These are phyloP conservation scores for Yponomeuta plumbellus DNA, from an alignment of 2,888 invertebrate species.

Conservation along the genomic window DNA sequence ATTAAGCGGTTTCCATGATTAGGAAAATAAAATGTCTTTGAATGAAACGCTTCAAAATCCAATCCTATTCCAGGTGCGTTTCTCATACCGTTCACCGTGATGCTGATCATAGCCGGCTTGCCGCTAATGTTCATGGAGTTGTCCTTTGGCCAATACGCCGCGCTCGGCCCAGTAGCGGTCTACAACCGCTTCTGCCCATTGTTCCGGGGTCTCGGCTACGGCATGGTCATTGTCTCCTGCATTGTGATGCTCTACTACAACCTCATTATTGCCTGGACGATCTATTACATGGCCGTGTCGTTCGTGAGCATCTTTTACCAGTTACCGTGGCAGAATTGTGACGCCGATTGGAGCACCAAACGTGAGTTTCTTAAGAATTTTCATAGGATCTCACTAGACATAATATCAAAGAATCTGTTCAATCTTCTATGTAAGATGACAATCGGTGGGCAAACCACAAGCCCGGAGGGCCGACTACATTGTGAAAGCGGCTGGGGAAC, in stretches of 20 bases:
- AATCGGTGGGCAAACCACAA: no score
- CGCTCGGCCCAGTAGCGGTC: constrained; percentile 85
- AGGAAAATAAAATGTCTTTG: no score
- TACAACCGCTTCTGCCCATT: constrained; percentile 88
- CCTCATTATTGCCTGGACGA: constrained; percentile 86
- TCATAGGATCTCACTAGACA: no score
- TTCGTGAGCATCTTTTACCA: constrained; percentile 80
- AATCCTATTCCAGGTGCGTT: constrained; percentile 80
- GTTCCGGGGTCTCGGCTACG: constrained; percentile 84
- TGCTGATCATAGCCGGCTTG: constrained; percentile 87
- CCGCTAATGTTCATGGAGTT: constrained; percentile 91
- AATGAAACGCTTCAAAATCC: background rate
- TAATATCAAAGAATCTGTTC: no score
- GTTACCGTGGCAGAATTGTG: constrained; percentile 84
- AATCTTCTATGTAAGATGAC: no score
- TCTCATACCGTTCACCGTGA: constrained; percentile 87
- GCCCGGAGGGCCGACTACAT: no score
- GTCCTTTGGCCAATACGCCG: constrained; percentile 90
- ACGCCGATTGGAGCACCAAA: constrained; percentile 81
- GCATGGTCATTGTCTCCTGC: constrained; percentile 85
- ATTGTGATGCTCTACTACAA: constrained; percentile 87
- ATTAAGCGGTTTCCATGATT: no score
- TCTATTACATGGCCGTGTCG: constrained; percentile 80
- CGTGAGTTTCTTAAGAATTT: constrained; percentile 62
- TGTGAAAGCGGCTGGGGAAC: no score